Base-by-base conservation (phyloP, 2,113 vertebrate genomes). In the Ptilorrhoa leucosticta region DNA sequence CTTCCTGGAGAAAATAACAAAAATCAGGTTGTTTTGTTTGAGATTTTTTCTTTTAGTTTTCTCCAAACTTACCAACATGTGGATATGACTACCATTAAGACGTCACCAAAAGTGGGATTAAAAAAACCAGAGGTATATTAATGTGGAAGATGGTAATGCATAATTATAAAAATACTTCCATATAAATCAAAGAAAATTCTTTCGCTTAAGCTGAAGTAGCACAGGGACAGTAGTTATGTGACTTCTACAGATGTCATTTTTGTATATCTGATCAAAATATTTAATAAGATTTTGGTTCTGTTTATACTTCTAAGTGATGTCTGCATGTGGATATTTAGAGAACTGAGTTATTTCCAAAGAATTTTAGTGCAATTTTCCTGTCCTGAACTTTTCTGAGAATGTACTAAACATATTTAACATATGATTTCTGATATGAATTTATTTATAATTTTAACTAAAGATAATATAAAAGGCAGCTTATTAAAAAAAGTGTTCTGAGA, bases 1-100 rank as follows among this genome's bases (percentile, higher is more conserved):
- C 2, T 63, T 79, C 11, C 16, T 53, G 21, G 3, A 70, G n/a
- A 79, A 90, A 89, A 70, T 19, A 42, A 39, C 2, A 51, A 71
- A 87, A 80, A 58, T 15, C 22, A 53, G 3, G 1, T 40, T 50
- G 6, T 16, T 40, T 3, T 3, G 0, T 24, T n/a, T 10, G 1
- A 12, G 0, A 12, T 11, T 31, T 44, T 80, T 44, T 7, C 22
- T 61, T 83, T 27, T 24, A 9, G 1, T 16, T 27, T 53, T 79
- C 39, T 77, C 35, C 21, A 80, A 5, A 28, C 3, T 45, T 47
- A 58, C 13, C 9, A 26, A 13, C 70, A 35, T 15, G 7, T 77
- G 14, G 2, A 21, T 58, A 53, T 56, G 18, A 64, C 20, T 64
- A 42, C 12, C 5, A 57, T 27, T 50, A 71, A 71, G 37, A 37